Conservation (phyloP, 1,140 invertebrate genomes). For the Drosophila ironensis region DNA sequence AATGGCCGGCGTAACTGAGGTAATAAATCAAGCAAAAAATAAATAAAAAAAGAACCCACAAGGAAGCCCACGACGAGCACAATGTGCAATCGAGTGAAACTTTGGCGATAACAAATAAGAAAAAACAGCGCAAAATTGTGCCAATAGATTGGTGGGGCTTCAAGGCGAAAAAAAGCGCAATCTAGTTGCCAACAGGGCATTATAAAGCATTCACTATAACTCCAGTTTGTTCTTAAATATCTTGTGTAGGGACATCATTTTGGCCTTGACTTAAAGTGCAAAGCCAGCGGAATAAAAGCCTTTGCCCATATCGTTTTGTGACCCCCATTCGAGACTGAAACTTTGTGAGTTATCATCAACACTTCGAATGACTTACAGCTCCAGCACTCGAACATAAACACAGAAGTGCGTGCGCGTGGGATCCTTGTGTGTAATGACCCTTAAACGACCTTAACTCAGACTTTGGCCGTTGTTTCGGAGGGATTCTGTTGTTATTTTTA, state of each 20-base stretch:
- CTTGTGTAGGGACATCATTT: too few relatives aligned
- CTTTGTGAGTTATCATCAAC: too few relatives aligned
- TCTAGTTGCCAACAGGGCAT: too few relatives aligned
- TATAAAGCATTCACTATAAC: too few relatives aligned
- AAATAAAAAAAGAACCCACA: slow-evolving; percentile 5
- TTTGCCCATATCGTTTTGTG: too few relatives aligned
- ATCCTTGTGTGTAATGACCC: slow-evolving; percentile 59
- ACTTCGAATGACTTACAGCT: slow-evolving; percentile 7
- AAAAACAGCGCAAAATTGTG: too few relatives aligned
- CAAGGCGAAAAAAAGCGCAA: too few relatives aligned
- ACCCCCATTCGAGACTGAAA: too few relatives aligned
- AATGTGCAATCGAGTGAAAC: slow-evolving; percentile 27
- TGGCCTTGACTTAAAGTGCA: too few relatives aligned
- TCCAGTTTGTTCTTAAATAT: too few relatives aligned
- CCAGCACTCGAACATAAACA: slow-evolving; percentile 10
- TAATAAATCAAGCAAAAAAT: slow-evolving; percentile 21
- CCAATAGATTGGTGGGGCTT: too few relatives aligned
- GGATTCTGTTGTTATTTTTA: slow-evolving; percentile 41
- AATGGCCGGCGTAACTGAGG: slow-evolving; percentile 17
- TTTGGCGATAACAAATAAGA: slow-evolving; percentile 25
- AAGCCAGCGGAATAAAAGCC: too few relatives aligned
- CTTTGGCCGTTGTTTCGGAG: slow-evolving; percentile 30
- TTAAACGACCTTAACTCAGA: slow-evolving; percentile 56
- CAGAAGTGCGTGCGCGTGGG: slow-evolving; percentile 1
- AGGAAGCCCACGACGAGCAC: slow-evolving; percentile 6